Base-by-base conservation (phyloP, 2,113 vertebrate genomes). In the Trogon melanurus region DNA sequence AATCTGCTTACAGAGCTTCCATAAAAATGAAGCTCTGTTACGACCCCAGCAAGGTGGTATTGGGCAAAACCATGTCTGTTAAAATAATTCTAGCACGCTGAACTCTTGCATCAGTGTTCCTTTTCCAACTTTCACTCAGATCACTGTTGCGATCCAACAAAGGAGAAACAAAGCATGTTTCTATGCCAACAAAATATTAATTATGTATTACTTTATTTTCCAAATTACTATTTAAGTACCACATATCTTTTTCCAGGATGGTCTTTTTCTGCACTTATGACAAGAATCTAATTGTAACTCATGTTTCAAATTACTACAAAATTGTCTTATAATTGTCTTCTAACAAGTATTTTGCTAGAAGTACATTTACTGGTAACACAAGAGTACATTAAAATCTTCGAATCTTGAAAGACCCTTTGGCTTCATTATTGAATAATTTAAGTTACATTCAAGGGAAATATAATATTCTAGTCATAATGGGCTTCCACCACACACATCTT, bases 81-180 rank as follows among this genome's bases (percentile, higher is more conserved):
- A 83, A 71, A 86, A 48, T 79, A 72, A 79, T 62, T 71, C 54
- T 41, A 71, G 6, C 0, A 2, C 20, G 14, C 16, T 58, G 15
- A 90, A 92, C 4, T 10, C 50, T 8, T 61, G 4, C 34, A 85
- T 18, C 10, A 57, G 11, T 53, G 73, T 22, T 45, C 23, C 17
- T 70, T 57, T 48, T 56, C 58, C 32, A 79, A 44, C 79, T 90
- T 95, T 50, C 85, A 87, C 41, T 65, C 81, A 67, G 71, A 91
- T 84, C 45, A 67, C 11, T 47, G 57, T 8, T 85, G 61, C 53
- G 56, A 72, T 48, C 20, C 69, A 72, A 64, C 66, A 91, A 72
- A 95, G 60, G 16, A 95, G 72, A 97, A 96, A 97, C 92, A 86
- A 96, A 93, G 75, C n/a, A 65, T 8, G 47, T 79, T 74, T 89